These are phyloP conservation scores for Lepisosteus oculatus DNA, from an alignment of 2,113 vertebrate genomes.

Conservation along the genomic window DNA sequence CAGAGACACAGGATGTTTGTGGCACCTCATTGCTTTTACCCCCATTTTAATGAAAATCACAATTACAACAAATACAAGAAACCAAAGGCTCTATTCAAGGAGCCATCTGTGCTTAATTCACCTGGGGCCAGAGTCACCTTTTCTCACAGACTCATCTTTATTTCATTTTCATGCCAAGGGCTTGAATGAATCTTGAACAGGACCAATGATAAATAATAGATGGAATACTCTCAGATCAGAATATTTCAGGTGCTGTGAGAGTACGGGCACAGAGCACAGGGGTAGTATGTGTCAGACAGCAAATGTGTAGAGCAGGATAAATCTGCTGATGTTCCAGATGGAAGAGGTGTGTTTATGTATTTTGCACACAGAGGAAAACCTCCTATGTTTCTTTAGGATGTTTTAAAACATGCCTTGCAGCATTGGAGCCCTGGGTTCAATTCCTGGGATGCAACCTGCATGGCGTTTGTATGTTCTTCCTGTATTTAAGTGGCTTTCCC, in stretches of 20 bases:
- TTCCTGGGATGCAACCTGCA: no score
- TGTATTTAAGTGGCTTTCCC: no score
- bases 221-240: conserved; percentile 13
- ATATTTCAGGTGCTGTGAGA: not conserved
- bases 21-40: not conserved
- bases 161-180: conserved; percentile 21
- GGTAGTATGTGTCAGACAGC: no score
- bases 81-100: conserved; percentile 12
- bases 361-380: no score
- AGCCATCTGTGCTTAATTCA: conserved; percentile 29
- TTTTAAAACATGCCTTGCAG: no score
- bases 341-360: no score
- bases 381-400: no score
- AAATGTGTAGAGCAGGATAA: not conserved
- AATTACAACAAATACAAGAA: conserved; percentile 33
- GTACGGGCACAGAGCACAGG: conserved; percentile 1
- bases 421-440: no score
- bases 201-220: conserved; percentile 22
- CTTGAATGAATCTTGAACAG: conserved; percentile 17
- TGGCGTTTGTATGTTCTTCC: no score
- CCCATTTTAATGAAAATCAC: not conserved
- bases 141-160: conserved; percentile 20
- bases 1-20: no score
- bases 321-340: no score
- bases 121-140: conserved; percentile 26